Percentiles rank a stretch among this genome's conserved stretches.
Evolutionary conservation across 2,113 vertebrate species (phyloP).

Genomic region (Atlantisia rogersi): DNA sequence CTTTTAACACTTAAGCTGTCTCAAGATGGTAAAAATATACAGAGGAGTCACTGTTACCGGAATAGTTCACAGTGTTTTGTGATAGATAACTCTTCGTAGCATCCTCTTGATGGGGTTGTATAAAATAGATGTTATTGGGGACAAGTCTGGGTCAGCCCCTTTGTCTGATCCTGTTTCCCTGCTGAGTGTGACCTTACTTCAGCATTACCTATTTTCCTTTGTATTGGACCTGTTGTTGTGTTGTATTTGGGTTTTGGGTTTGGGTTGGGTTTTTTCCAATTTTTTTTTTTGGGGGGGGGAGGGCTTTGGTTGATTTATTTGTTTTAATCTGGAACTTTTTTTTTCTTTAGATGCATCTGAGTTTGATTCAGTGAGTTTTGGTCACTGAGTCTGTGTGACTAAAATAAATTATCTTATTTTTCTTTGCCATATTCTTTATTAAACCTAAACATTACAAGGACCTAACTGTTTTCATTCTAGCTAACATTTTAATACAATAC

Average conservation of each 20-base stretch:
- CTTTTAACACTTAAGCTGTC: conserved; percentile 1
- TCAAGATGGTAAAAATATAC: background rate
- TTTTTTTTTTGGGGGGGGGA: too few species aligned
- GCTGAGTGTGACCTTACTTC: background rate
- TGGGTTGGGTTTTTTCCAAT: background rate
- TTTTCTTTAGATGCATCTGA: background rate
- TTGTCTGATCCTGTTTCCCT: background rate
- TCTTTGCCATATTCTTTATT: background rate
- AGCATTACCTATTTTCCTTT: background rate
- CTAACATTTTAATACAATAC: background rate
- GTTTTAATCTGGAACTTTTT: background rate
- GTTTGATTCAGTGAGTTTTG: background rate
- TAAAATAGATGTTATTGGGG: background rate
- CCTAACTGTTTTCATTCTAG: background rate
- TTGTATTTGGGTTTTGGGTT: background rate
- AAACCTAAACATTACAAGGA: background rate
- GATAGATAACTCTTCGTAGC: background rate
- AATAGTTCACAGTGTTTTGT: background rate
- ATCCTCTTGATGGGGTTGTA: background rate
- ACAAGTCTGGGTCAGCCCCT: background rate
- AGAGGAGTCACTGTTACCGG: background rate
- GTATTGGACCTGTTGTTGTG: background rate
- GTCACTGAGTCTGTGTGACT: background rate
- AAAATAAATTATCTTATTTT: background rate
- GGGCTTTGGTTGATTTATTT: background rate